Evolutionary conservation across 1,140 invertebrate genomes (phyloP).

Genomic region (Aporrectodea caliginosa): DNA sequence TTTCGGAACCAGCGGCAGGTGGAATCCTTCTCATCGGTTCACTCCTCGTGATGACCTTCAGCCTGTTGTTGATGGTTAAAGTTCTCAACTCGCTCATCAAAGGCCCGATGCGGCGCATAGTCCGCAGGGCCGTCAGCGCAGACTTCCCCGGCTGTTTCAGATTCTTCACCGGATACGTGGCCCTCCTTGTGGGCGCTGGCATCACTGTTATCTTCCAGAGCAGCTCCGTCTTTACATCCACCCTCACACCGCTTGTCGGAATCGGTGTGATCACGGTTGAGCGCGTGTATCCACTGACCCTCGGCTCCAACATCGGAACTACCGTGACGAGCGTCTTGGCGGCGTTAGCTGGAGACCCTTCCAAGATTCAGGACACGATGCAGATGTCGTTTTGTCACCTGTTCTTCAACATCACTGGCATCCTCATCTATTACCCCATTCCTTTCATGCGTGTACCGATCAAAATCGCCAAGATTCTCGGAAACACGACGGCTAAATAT

Average conservation of each 20-base stretch:
- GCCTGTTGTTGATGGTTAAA: constrained; percentile 61
- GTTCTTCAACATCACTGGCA: constrained; percentile 51
- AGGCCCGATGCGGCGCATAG: constrained; percentile 55
- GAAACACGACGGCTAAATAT: constrained; percentile 58
- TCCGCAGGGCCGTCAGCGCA: constrained; percentile 57
- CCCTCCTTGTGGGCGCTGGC: constrained; percentile 57
- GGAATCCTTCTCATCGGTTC: constrained; percentile 40
- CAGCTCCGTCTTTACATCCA: constrained; percentile 62
- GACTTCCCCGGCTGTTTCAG: constrained; percentile 54
- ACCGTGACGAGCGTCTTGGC: constrained; percentile 60
- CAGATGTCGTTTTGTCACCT: constrained; percentile 40
- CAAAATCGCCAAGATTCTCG: constrained; percentile 58
- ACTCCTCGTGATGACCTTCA: constrained; percentile 52
- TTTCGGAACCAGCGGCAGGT: neutral
- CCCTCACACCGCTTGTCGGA: constrained; percentile 61
- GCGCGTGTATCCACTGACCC: constrained; percentile 59
- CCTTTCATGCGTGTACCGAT: constrained; percentile 61
- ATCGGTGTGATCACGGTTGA: constrained; percentile 60
- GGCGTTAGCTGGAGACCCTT: constrained; percentile 49
- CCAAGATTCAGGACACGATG: neutral
- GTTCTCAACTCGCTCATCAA: constrained; percentile 43
- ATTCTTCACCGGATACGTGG: constrained; percentile 58
- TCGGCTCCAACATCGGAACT: constrained; percentile 62
- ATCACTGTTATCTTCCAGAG: constrained; percentile 62
- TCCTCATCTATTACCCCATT: constrained; percentile 63